Base-by-base conservation (phyloP, 2,888 invertebrate genomes). In the Napeogenes sylphis region DNA sequence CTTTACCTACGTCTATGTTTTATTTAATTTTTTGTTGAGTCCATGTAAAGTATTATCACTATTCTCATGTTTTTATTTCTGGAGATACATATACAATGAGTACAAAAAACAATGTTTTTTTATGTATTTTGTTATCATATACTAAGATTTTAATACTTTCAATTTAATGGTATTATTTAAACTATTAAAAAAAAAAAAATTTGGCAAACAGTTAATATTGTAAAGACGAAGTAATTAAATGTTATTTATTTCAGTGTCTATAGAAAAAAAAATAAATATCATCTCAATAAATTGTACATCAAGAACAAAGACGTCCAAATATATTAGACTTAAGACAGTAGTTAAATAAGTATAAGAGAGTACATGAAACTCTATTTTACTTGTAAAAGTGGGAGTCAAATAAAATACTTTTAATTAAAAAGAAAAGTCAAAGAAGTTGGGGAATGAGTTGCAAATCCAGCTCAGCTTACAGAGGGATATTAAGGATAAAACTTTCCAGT, bases 331-430 rank as follows among this genome's bases (percentile, higher is more conserved):
- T 1, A 21, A 21, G 21, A 21, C 21, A 21, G 21, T 21, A 21
- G 42, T 3, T 12, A 63, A 38, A 46, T 64, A 42, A 60, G 14
- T 47, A 57, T 46, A 55, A 58, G 56, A 63, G 59, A 65, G 47
- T 67, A 57, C 59, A 35, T 59, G 75, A 74, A 75, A 73, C 72
- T 76, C 74, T 71, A 77, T 75, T 79, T 78, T 62, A 63, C 66
- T 71, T 72, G 76, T 77, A 76, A 78, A 78, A 75, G 78, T 77
- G 73, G 71, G 70, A 70, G 74, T 73, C 75, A 81, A 21, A 21
- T 83, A 83, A 85, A 85, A 83, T 80, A 79, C 76, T 82, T 86
- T 87, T 87, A 85, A 87, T 87, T 87, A 85, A 87, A 86, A 85
- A 82, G 78, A 79, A 79, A 82, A 79, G 80, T 78, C 75, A 71